phyloP scores from a whole-genome alignment of 2,797 vertebrate genomes.

The Synaphobranchus kaupii region DNA sequence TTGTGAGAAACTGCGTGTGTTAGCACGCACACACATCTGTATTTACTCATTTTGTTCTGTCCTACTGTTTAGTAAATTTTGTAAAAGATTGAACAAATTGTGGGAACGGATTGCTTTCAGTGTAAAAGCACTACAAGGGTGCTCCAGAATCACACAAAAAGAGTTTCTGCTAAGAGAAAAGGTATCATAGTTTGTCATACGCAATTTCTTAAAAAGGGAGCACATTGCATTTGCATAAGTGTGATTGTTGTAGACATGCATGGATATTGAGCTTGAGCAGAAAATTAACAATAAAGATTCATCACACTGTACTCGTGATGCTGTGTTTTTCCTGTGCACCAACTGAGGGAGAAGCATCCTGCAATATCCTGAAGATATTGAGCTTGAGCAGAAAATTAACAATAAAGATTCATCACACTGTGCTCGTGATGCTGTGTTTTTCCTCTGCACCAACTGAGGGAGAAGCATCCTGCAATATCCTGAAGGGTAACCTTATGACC shows the following conservation, averaged over 20 bases:
- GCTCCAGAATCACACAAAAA: background rate
- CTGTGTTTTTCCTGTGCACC: conserved; percentile 9
- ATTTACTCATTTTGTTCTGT: background rate
- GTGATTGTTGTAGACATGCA: conserved; percentile 72
- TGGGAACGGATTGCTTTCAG: background rate
- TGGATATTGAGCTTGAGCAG: conserved; percentile 66
- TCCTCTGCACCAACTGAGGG: background rate
- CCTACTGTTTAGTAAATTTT: conserved; percentile 17
- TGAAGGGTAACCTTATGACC: background rate
- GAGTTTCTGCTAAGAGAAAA: background rate
- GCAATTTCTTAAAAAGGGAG: background rate
- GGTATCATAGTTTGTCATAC: conserved; percentile 4
- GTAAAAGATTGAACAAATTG: conserved; percentile 19
- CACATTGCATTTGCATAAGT: conserved; percentile 7
- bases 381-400: conserved; percentile 65
- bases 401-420: conserved; percentile 55
- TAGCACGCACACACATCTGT: background rate
- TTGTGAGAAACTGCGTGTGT: background rate
- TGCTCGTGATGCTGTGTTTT: conserved; percentile 6
- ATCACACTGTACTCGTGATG: background rate
- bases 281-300: conserved; percentile 65
- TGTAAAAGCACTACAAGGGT: conserved; percentile 1
- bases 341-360: background rate
- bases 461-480: background rate
- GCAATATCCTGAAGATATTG: conserved; percentile 1